Percentiles rank a stretch among this genome's conserved stretches.
Evolutionary conservation across 1,140 invertebrate species (phyloP).

Genomic region (Euborellia annulipes): DNA sequence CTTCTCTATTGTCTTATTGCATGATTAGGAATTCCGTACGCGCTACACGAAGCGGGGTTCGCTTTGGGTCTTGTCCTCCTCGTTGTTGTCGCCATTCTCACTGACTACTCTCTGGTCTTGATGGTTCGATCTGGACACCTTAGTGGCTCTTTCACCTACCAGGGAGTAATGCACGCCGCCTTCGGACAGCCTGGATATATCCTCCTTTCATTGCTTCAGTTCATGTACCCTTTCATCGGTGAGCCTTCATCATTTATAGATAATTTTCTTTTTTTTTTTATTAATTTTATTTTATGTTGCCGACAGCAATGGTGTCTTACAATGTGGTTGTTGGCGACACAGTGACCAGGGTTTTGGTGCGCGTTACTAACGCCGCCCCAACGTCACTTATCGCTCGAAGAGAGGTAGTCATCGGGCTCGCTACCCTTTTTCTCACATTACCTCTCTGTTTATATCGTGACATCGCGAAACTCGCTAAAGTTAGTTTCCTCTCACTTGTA

Average conservation of each 20-base stretch:
- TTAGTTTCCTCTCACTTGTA: constrained; percentile 59
- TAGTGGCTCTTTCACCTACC: constrained; percentile 69
- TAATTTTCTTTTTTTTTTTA: constrained; percentile 8
- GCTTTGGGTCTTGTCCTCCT: constrained; percentile 57
- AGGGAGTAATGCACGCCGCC: constrained; percentile 66
- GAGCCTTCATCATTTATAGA: constrained; percentile 17
- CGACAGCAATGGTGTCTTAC: constrained; percentile 78
- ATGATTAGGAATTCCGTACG: constrained; percentile 68
- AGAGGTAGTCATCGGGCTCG: constrained; percentile 59
- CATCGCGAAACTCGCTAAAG: constrained; percentile 60
- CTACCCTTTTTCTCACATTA: constrained; percentile 58
- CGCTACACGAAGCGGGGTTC: constrained; percentile 64
- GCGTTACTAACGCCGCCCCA: constrained; percentile 39
- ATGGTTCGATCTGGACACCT: constrained; percentile 67
- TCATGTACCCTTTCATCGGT: constrained; percentile 79
- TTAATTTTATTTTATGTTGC: constrained; percentile 13
- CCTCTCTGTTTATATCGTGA: constrained; percentile 71
- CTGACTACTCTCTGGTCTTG: constrained; percentile 70
- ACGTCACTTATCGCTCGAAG: constrained; percentile 44
- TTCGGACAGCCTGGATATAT: constrained; percentile 69
- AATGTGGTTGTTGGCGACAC: constrained; percentile 84
- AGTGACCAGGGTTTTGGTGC: constrained; percentile 63
- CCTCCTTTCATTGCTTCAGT: constrained; percentile 59
- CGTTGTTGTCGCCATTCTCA: constrained; percentile 57
- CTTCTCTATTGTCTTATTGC: too few relatives aligned